phyloP scores from a whole-genome alignment of 2,888 invertebrate genomes.

The Bellardia bayeri region DNA sequence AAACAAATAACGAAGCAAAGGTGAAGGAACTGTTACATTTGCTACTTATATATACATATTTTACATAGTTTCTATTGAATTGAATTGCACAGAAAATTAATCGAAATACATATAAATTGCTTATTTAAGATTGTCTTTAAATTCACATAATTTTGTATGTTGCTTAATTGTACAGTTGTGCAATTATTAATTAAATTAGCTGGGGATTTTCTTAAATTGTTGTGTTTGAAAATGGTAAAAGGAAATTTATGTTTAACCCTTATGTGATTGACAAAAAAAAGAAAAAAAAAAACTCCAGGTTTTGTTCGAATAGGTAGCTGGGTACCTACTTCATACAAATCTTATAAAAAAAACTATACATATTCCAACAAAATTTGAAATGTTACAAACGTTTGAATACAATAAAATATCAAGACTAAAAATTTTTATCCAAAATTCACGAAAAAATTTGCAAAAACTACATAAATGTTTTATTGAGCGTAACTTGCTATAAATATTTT shows the following conservation, averaged over 20 bases:
- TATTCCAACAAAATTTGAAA: too few species aligned
- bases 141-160: not conserved
- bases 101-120: conserved; percentile 16
- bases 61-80: conserved; percentile 27
- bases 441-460: conserved; percentile 2
- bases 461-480: not conserved
- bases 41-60: not conserved
- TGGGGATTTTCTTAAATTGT: not conserved
- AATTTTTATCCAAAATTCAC: conserved; percentile 40
- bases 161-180: not conserved
- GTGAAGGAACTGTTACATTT: conserved; percentile 63
- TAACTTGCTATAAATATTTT: not conserved
- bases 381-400: too few species aligned
- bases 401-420: conserved; percentile 1
- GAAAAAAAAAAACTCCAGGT: too few species aligned
- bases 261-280: too few species aligned
- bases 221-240: not conserved
- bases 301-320: too few species aligned
- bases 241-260: not conserved
- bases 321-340: too few species aligned
- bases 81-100: not conserved
- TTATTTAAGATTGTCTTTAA: not conserved
- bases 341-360: too few species aligned
- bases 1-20: conserved; percentile 63
- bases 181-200: not conserved